A percentile compares a stretch with the other conserved stretches of the same genome.
Conservation (phyloP, 2,888 invertebrate genomes). For the Tholera decimalis region DNA sequence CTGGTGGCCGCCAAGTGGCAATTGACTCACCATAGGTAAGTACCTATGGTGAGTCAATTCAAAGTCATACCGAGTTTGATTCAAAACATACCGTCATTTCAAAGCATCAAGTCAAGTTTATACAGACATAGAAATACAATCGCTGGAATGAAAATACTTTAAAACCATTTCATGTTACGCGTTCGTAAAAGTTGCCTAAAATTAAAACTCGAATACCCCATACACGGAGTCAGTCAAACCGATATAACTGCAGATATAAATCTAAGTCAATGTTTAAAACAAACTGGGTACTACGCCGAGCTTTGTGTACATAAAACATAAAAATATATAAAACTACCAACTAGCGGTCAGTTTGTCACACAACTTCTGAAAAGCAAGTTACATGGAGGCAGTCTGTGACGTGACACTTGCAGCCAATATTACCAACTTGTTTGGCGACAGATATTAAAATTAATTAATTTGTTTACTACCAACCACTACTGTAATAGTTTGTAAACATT, state of each 20-base stretch:
- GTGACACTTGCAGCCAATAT: constrained; percentile 32
- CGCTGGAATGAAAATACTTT: background rate
- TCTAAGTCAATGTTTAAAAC: constrained; percentile 54
- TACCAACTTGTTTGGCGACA: constrained; percentile 35
- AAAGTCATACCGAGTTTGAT: too few species aligned
- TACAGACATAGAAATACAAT: too few species aligned
- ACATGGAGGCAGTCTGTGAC: constrained; percentile 21
- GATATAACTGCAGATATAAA: constrained; percentile 61
- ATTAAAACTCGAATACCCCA: background rate
- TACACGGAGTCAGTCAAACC: constrained; percentile 36
- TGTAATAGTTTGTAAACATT: constrained; percentile 11
- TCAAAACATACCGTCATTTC: too few species aligned
- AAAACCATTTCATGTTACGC: background rate
- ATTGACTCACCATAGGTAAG: too few species aligned
- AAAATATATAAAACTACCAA: constrained; percentile 37
- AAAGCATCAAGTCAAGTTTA: too few species aligned
- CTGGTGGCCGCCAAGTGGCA: too few species aligned
- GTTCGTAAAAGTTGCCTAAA: constrained; percentile 6
- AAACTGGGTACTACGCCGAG: constrained; percentile 62
- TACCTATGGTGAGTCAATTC: too few species aligned
- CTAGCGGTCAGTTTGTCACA: constrained; percentile 47
- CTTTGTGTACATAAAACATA: constrained; percentile 36
- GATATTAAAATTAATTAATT: constrained; percentile 43
- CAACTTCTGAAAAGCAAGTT: constrained; percentile 58
- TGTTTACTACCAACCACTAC: constrained; percentile 27